A percentile compares a stretch with the other conserved stretches of the same genome.
These are phyloP conservation scores for Sinodicranocentrus sp. DNA, from an alignment of 2,888 invertebrate genomes.

Conservation along the genomic window DNA sequence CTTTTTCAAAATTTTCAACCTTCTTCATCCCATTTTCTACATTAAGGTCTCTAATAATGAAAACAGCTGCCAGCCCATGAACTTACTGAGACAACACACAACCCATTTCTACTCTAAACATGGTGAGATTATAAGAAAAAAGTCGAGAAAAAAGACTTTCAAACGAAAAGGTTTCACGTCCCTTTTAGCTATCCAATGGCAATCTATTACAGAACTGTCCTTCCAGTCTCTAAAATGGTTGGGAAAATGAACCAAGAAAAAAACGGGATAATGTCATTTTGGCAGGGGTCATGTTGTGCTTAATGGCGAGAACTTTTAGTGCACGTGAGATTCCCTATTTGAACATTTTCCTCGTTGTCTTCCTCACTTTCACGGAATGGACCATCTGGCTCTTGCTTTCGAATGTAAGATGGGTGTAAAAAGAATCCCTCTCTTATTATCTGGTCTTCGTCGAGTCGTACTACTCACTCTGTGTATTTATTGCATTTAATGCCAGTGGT, in stretches of 20 bases:
- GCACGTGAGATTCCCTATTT: not conserved
- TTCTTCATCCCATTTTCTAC: not conserved
- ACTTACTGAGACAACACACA: too few relatives aligned
- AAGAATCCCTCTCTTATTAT: too few relatives aligned
- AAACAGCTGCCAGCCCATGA: not conserved
- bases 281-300: constrained; percentile 8
- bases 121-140: not conserved
- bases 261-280: constrained; percentile 9
- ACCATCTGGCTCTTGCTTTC: too few relatives aligned
- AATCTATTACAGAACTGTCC: constrained; percentile 21
- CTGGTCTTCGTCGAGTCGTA: too few relatives aligned
- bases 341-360: too few relatives aligned
- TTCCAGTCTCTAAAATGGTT: not conserved
- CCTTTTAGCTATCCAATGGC: not conserved
- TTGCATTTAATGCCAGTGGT: constrained; percentile 36
- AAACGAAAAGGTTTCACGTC: not conserved
- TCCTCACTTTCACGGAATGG: too few relatives aligned
- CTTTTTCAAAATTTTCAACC: not conserved
- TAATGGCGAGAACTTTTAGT: not conserved
- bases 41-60: not conserved
- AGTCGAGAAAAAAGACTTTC: constrained; percentile 13
- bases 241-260: constrained; percentile 6
- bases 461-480: too few relatives aligned
- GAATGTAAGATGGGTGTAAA: too few relatives aligned
- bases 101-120: not conserved